Conservation (phyloP, 2,888 invertebrate genomes). For the Melipona beecheii region DNA sequence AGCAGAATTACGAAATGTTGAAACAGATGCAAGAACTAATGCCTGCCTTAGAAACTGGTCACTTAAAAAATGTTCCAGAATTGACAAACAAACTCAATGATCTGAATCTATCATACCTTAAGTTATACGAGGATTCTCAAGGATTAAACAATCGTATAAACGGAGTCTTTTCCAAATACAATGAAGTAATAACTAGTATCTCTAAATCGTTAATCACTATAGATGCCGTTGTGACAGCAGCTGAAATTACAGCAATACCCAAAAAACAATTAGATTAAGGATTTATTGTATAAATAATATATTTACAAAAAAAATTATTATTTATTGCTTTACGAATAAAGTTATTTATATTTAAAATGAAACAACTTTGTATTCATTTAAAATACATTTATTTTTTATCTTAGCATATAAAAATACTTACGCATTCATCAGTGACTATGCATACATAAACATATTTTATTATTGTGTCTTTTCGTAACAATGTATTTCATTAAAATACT, state of each 20-base stretch:
- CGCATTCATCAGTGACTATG: constrained; percentile 79
- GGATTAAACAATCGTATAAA: constrained; percentile 82
- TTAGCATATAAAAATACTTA: constrained; percentile 81
- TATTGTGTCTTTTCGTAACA: constrained; percentile 76
- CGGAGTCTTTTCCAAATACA: constrained; percentile 84
- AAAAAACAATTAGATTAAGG: constrained; percentile 78
- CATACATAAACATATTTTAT: constrained; percentile 76
- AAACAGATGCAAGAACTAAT: constrained; percentile 82
- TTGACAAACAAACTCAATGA: constrained; percentile 83
- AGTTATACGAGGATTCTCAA: constrained; percentile 82
- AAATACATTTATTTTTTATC: constrained; percentile 75
- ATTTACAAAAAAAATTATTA: not conserved
- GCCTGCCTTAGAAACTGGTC: constrained; percentile 83
- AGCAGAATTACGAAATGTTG: constrained; percentile 81
- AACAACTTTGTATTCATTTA: constrained; percentile 44
- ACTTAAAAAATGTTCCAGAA: constrained; percentile 83
- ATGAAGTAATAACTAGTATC: constrained; percentile 84
- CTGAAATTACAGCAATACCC: constrained; percentile 83
- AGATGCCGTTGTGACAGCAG: constrained; percentile 83
- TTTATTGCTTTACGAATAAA: constrained; percentile 25
- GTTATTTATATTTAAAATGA: constrained; percentile 23
- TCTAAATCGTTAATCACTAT: constrained; percentile 84
- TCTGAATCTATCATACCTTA: constrained; percentile 82
- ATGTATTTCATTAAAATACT: constrained; percentile 77
- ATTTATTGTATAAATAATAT: constrained; percentile 26